These are phyloP conservation scores for Acanthosepion lycidas DNA, from an alignment of 2,888 invertebrate genomes.

Conservation along the genomic window DNA sequence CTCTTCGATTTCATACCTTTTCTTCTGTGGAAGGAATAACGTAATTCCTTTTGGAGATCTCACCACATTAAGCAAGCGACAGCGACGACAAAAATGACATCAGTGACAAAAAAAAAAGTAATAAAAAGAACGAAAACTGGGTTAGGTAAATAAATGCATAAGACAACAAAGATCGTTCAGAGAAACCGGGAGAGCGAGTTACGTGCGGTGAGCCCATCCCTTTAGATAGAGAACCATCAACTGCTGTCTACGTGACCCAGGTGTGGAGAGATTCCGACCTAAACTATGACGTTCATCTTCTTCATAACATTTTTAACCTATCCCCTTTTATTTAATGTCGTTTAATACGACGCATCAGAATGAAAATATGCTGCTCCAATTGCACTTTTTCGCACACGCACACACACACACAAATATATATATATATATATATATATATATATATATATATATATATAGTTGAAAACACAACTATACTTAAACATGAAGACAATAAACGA, in stretches of 20 bases:
- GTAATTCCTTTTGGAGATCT: neutral
- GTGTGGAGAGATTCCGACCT: neutral
- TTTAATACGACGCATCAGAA: neutral
- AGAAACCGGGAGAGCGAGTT: slow-evolving; percentile 33
- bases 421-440: no score
- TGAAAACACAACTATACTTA: no score
- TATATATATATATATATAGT: no score
- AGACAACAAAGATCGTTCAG: neutral
- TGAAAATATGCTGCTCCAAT: neutral
- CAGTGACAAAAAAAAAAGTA: neutral
- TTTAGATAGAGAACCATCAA: neutral
- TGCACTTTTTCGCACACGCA: no score
- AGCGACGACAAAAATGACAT: neutral
- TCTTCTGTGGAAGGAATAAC: neutral
- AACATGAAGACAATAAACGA: no score
- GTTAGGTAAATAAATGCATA: neutral
- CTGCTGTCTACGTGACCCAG: neutral
- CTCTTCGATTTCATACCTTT: no score
- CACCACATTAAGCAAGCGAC: neutral
- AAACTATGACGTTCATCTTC: neutral
- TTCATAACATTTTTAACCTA: neutral
- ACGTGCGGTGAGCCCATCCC: neutral
- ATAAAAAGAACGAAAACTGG: neutral
- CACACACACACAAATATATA: no score
- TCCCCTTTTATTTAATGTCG: neutral